Percentiles rank a stretch among this genome's conserved stretches.
Evolutionary conservation across 1,140 invertebrate species (phyloP).

Genomic region (Leguminivora glycinivorella): DNA sequence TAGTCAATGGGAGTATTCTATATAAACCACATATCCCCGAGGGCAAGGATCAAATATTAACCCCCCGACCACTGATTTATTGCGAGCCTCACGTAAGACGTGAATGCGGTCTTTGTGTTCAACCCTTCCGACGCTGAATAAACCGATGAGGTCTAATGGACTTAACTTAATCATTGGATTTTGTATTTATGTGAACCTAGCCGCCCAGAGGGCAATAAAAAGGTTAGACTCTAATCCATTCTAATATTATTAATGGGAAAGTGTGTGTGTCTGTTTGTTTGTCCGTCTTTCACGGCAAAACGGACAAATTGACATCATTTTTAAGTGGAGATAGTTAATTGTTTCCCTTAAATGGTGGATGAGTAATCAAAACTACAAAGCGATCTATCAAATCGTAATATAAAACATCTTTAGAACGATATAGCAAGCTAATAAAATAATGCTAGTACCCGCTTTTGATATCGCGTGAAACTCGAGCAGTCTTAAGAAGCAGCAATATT

Average conservation of each 20-base stretch:
- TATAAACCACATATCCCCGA: background rate
- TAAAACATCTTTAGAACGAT: background rate
- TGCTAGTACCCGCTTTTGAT: background rate
- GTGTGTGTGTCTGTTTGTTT: no score
- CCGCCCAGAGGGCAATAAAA: no score
- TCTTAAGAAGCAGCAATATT: slow-evolving; percentile 14
- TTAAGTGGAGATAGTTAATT: no score
- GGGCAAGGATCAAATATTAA: slow-evolving; percentile 5
- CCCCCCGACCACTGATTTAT: slow-evolving; percentile 7
- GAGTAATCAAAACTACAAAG: no score
- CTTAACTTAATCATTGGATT: background rate
- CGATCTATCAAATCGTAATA: no score
- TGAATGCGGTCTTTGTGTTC: slow-evolving; percentile 16
- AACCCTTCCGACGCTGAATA: slow-evolving; percentile 19
- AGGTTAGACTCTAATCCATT: no score
- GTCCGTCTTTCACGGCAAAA: no score
- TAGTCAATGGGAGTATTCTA: background rate
- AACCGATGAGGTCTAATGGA: slow-evolving; percentile 2
- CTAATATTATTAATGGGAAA: no score
- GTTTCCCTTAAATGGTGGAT: no score
- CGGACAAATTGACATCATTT: no score
- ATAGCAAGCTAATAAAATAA: background rate
- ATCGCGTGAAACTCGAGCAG: background rate
- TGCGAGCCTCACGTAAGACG: background rate
- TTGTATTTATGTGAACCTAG: background rate